Evolutionary conservation across 2,797 vertebrate species (phyloP).

Genomic region (Alfaro cultratus): DNA sequence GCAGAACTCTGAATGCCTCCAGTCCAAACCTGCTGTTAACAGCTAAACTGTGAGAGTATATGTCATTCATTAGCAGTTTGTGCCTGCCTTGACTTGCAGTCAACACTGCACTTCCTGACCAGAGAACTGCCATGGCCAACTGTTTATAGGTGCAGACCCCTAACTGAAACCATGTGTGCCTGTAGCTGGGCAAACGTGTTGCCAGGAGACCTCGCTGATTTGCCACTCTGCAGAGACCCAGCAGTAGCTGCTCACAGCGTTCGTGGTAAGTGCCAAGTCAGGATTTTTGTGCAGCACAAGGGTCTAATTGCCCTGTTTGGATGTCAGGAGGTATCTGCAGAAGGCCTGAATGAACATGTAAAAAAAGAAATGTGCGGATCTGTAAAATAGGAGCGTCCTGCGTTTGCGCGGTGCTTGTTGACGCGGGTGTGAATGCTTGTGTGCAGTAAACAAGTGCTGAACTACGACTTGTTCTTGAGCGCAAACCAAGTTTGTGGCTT

Average conservation of each 20-base stretch:
- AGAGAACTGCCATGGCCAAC: slow-evolving; percentile 71
- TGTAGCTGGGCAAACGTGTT: slow-evolving; percentile 70
- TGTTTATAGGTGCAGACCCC: slow-evolving; percentile 81
- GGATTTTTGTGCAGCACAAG: slow-evolving; percentile 23
- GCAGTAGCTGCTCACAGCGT: slow-evolving; percentile 17
- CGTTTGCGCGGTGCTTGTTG: slow-evolving; percentile 17
- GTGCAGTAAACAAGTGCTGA: slow-evolving; percentile 29
- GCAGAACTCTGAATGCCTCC: slow-evolving; percentile 34
- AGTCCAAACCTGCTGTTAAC: slow-evolving; percentile 35
- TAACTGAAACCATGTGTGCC: slow-evolving; percentile 81
- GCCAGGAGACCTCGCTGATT: slow-evolving; percentile 55
- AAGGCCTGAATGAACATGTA: slow-evolving; percentile 15
- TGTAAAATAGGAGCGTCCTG: not conserved
- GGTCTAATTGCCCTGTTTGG: slow-evolving; percentile 42
- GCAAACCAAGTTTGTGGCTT: slow-evolving; percentile 37
- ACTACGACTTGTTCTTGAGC: slow-evolving; percentile 16
- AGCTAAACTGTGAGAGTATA: slow-evolving; percentile 38
- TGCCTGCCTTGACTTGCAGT: slow-evolving; percentile 77
- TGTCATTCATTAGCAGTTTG: slow-evolving; percentile 76
- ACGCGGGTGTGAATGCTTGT: slow-evolving; percentile 19
- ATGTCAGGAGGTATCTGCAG: slow-evolving; percentile 24
- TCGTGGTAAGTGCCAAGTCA: slow-evolving; percentile 42
- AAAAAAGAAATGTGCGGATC: not conserved
- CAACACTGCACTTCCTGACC: slow-evolving; percentile 76
- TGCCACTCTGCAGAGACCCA: slow-evolving; percentile 53